A percentile compares a stretch with the other conserved stretches of the same genome.
Conservation (phyloP, 1,140 invertebrate species). For the Venustaconcha ellipsiformis region DNA sequence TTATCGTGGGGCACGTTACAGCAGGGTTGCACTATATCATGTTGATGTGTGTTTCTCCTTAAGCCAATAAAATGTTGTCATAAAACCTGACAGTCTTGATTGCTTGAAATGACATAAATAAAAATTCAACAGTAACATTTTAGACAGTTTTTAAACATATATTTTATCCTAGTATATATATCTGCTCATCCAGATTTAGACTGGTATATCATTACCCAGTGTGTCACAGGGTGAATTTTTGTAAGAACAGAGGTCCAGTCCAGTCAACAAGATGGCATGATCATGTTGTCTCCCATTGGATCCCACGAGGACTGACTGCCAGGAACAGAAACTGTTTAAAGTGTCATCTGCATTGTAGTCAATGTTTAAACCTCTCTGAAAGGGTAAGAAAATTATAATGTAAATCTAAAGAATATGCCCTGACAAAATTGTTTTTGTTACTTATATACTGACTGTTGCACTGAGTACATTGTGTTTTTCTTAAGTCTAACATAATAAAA, state of each 20-base stretch:
- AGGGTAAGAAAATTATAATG: conserved; percentile 11
- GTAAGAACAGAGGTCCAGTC: conserved; percentile 86
- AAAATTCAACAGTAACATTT: no score
- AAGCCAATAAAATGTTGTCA: no score
- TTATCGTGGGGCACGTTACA: no score
- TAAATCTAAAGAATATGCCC: not conserved
- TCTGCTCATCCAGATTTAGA: not conserved
- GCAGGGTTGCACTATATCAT: no score
- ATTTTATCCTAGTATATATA: not conserved
- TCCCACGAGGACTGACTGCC: conserved; percentile 83
- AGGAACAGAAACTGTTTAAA: conserved; percentile 86
- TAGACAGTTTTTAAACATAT: not conserved
- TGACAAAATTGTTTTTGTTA: no score
- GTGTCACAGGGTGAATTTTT: conserved; percentile 83
- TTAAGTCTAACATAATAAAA: not conserved
- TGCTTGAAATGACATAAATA: no score
- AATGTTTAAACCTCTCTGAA: conserved; percentile 59
- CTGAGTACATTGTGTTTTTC: not conserved
- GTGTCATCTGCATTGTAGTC: conserved; percentile 79
- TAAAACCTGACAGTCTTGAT: no score
- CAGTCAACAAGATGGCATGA: conserved; percentile 89
- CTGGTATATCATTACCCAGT: conserved; percentile 72
- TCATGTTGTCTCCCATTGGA: conserved; percentile 87
- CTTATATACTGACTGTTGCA: no score
- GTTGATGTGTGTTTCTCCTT: no score